Percentiles rank a stretch among this genome's conserved stretches.
Evolutionary conservation across 2,113 vertebrate species (phyloP).

Genomic region (Labeo catla): DNA sequence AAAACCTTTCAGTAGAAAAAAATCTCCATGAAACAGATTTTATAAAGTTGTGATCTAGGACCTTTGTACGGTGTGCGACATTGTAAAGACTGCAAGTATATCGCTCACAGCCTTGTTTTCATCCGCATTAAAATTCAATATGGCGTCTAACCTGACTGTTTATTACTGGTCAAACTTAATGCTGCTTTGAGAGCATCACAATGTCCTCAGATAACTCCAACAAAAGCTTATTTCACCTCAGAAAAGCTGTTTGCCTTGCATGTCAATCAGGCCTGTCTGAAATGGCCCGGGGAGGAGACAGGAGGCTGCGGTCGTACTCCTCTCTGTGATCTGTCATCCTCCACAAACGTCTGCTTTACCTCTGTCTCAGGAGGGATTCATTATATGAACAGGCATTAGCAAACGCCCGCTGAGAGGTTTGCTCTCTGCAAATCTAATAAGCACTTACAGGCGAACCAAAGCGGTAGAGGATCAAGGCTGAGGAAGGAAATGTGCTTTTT

Average conservation of each 20-base stretch:
- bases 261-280: conserved; percentile 29
- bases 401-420: conserved; percentile 49
- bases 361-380: conserved; percentile 44
- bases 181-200: conserved; percentile 10
- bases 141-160: neutral
- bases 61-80: neutral
- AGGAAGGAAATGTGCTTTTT: conserved; percentile 47
- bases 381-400: conserved; percentile 56
- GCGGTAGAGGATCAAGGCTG: conserved; percentile 23
- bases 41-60: too few species aligned
- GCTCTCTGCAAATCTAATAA: conserved; percentile 51
- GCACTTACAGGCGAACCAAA: conserved; percentile 42
- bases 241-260: conserved; percentile 32
- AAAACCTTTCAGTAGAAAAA: too few species aligned
- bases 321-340: conserved; percentile 49
- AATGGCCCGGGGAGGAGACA: conserved; percentile 19
- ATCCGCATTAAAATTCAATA: neutral
- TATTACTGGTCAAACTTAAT: neutral
- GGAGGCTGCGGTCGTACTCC: conserved; percentile 9
- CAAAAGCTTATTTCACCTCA: conserved; percentile 32
- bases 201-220: conserved; percentile 28
- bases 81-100: neutral
- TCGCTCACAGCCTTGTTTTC: neutral
- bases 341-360: conserved; percentile 49
- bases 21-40: too few species aligned